A percentile compares a stretch with the other conserved stretches of the same genome.
These are phyloP conservation scores for Ispidina lecontei DNA, from an alignment of 2,797 vertebrate genomes.

Conservation along the genomic window DNA sequence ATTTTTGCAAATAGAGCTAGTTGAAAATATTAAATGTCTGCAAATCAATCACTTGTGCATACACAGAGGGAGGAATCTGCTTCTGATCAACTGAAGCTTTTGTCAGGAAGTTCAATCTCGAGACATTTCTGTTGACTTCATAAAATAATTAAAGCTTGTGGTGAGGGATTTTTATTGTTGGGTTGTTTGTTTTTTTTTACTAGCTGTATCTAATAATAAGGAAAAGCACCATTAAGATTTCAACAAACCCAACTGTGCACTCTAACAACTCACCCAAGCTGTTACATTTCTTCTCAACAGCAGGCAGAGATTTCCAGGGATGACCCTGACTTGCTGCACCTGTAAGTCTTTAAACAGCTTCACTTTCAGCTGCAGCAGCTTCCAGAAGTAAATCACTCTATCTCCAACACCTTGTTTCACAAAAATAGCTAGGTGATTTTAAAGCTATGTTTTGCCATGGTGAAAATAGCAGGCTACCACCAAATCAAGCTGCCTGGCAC, in stretches of 20 bases:
- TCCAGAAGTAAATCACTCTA: conserved; percentile 18
- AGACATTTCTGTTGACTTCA: conserved; percentile 2
- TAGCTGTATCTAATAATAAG: not conserved
- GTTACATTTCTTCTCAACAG: not conserved
- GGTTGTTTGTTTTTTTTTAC: not conserved
- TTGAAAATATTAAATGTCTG: not conserved
- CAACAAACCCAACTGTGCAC: not conserved
- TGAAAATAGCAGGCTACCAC: not conserved
- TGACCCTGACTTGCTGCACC: conserved; percentile 31
- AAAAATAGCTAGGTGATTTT: not conserved
- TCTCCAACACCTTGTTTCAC: not conserved
- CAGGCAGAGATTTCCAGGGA: not conserved
- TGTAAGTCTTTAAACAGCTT: conserved; percentile 12
- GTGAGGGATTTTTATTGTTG: not conserved
- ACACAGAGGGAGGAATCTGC: not conserved
- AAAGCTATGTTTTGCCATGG: not conserved
- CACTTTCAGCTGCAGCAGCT: conserved; percentile 15
- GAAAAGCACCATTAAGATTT: conserved; percentile 18
- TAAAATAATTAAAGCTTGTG: conserved; percentile 1
- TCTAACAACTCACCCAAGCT: not conserved
- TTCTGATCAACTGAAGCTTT: conserved; percentile 5
- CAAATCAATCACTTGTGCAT: not conserved
- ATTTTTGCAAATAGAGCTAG: not conserved
- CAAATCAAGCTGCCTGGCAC: not conserved
- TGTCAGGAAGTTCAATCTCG: not conserved